A percentile compares a stretch with the other conserved stretches of the same genome.
These are phyloP conservation scores for Hipparchia sbordonii DNA, from an alignment of 2,888 invertebrate genomes.

Conservation along the genomic window DNA sequence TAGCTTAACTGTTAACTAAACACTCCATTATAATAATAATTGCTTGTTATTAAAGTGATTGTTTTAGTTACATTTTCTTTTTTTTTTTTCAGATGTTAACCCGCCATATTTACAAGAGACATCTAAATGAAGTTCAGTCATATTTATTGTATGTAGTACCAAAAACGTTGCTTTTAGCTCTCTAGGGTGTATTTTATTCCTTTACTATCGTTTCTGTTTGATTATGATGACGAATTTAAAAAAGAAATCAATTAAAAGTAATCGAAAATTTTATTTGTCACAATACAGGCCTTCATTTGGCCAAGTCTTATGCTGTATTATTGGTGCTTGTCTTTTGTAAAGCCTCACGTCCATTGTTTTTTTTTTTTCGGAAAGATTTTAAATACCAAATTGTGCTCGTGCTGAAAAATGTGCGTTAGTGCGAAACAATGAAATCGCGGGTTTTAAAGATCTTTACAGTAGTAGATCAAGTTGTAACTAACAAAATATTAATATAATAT, in stretches of 20 bases:
- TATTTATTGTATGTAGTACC: conserved; percentile 52
- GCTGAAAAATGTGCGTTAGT: background rate
- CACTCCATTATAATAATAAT: no score
- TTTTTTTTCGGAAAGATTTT: no score
- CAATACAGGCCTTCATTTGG: conserved; percentile 17
- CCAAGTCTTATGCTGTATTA: conserved; percentile 23
- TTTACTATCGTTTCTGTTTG: conserved; percentile 51
- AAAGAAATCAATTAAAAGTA: conserved; percentile 52
- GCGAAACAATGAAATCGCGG: no score
- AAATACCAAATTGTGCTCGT: background rate
- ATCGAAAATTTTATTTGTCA: conserved; percentile 30
- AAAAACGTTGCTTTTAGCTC: conserved; percentile 66
- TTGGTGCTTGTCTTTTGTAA: conserved; percentile 40
- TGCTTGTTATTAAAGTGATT: no score
- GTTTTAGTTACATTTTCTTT: conserved; percentile 12
- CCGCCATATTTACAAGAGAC: conserved; percentile 50
- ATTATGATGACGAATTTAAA: conserved; percentile 40
- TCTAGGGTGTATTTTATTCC: conserved; percentile 59
- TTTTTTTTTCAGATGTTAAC: conserved; percentile 53
- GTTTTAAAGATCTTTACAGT: no score
- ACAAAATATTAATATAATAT: no score
- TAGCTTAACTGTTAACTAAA: no score
- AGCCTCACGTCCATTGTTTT: background rate
- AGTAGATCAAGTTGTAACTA: no score
- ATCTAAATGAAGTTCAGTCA: conserved; percentile 53